Conservation (phyloP, 2,888 invertebrate species). For the Sarcophaga caerulescens region DNA sequence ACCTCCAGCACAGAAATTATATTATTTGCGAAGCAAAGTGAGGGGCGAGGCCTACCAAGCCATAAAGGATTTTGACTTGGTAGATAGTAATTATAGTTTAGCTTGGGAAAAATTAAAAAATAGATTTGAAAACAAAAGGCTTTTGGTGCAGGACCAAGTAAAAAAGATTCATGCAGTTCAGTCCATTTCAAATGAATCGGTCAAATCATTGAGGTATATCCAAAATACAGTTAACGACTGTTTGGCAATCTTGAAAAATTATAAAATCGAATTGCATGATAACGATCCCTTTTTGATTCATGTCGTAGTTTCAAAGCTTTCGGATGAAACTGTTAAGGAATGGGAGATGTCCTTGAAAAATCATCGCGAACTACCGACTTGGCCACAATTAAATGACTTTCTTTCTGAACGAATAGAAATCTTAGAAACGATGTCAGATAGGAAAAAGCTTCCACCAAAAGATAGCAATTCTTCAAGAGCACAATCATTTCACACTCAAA, state of each 20-base stretch:
- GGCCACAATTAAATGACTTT: slow-evolving; percentile 18
- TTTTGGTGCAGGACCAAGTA: slow-evolving; percentile 26
- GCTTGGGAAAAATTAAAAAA: slow-evolving; percentile 12
- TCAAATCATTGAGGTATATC: slow-evolving; percentile 11
- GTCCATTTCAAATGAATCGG: not conserved
- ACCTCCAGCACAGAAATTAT: slow-evolving; percentile 3
- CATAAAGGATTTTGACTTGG: slow-evolving; percentile 24
- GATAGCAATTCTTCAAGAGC: not conserved
- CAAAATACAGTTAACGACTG: slow-evolving; percentile 13
- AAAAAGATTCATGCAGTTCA: slow-evolving; percentile 11
- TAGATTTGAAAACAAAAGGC: slow-evolving; percentile 29
- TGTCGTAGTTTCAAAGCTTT: not conserved
- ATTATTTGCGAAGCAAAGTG: slow-evolving; percentile 21
- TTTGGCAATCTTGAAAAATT: slow-evolving; percentile 11
- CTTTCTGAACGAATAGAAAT: slow-evolving; percentile 22
- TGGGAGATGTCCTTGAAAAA: slow-evolving; percentile 32
- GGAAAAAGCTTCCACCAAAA: not conserved
- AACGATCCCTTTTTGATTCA: slow-evolving; percentile 25
- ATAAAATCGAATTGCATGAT: not conserved
- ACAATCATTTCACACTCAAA: slow-evolving; percentile 8
- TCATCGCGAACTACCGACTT: slow-evolving; percentile 23
- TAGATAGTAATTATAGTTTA: slow-evolving; percentile 21
- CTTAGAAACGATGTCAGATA: slow-evolving; percentile 13
- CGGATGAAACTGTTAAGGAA: slow-evolving; percentile 19
- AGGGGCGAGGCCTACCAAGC: slow-evolving; percentile 28